These are phyloP conservation scores for Melanostoma mellinum DNA, from an alignment of 2,888 invertebrate species.

Conservation along the genomic window DNA sequence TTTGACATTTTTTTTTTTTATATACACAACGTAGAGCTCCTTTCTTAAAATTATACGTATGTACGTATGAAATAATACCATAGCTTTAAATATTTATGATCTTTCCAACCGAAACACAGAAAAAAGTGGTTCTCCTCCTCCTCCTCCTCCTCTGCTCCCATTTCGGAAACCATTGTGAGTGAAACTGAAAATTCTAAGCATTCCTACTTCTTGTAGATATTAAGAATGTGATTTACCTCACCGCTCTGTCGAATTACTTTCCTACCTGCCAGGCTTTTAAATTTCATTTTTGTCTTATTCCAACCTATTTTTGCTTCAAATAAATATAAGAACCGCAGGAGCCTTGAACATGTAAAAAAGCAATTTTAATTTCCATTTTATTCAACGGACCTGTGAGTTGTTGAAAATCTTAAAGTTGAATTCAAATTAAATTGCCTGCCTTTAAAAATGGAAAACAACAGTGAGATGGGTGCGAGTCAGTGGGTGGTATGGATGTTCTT, in stretches of 20 bases:
- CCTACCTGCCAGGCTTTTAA: constrained; percentile 30
- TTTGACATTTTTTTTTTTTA: constrained; percentile 1
- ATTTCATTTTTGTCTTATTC: constrained; percentile 24
- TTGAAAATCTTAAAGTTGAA: constrained; percentile 42
- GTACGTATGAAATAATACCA: constrained; percentile 22
- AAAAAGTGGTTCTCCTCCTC: background rate
- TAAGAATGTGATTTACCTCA: constrained; percentile 22
- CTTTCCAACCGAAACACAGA: constrained; percentile 8
- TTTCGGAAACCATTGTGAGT: constrained; percentile 16
- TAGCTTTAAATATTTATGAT: constrained; percentile 10
- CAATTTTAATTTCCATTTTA: constrained; percentile 53
- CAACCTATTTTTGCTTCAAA: constrained; percentile 36
- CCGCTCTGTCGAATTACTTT: constrained; percentile 7
- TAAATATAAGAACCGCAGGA: constrained; percentile 43
- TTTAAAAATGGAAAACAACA: constrained; percentile 8
- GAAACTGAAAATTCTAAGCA: constrained; percentile 23
- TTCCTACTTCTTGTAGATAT: constrained; percentile 5
- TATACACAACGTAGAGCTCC: background rate
- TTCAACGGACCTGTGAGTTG: constrained; percentile 19
- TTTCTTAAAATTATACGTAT: constrained; percentile 20
- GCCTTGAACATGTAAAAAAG: constrained; percentile 37
- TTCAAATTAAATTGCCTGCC: constrained; percentile 47
- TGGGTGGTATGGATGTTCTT: background rate
- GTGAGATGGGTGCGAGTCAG: background rate
- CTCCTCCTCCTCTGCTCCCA: background rate